These are phyloP conservation scores for Apis cerana DNA, from an alignment of 1,140 invertebrate species.

Conservation along the genomic window DNA sequence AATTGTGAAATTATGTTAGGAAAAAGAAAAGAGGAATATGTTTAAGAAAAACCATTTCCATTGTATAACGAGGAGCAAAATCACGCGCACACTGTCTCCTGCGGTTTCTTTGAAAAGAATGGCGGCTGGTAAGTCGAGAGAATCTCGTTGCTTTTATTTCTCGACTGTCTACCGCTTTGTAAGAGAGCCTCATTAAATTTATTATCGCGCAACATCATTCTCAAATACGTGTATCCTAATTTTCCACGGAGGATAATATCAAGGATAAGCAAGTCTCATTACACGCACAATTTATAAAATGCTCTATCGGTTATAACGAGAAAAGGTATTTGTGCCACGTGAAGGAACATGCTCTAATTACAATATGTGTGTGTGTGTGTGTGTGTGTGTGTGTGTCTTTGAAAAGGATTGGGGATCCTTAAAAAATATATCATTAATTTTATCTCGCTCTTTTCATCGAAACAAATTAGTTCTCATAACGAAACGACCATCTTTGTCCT, in stretches of 20 bases:
- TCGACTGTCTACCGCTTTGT: background rate
- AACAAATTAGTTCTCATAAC: background rate
- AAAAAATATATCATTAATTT: constrained; percentile 14
- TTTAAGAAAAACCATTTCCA: background rate
- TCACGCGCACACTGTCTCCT: background rate
- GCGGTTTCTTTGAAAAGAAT: background rate
- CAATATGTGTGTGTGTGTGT: background rate
- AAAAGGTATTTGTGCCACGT: constrained; percentile 22
- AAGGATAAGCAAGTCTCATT: constrained; percentile 18
- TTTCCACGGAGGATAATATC: background rate
- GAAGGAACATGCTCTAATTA: constrained; percentile 37
- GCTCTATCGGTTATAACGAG: constrained; percentile 35
- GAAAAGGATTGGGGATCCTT: background rate
- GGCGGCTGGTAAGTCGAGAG: background rate
- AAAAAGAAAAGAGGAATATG: too few species aligned
- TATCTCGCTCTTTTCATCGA: constrained; percentile 13
- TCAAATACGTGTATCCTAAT: constrained; percentile 26
- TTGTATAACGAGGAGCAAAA: background rate
- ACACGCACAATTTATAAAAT: constrained; percentile 38
- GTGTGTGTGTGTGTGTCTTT: background rate
- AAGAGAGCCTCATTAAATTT: constrained; percentile 31
- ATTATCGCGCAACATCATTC: constrained; percentile 33
- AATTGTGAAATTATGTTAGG: too few species aligned
- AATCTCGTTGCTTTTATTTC: constrained; percentile 3
- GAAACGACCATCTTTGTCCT: background rate